Conservation (phyloP, 2,797 vertebrate species). For the Gallirallus australis region DNA sequence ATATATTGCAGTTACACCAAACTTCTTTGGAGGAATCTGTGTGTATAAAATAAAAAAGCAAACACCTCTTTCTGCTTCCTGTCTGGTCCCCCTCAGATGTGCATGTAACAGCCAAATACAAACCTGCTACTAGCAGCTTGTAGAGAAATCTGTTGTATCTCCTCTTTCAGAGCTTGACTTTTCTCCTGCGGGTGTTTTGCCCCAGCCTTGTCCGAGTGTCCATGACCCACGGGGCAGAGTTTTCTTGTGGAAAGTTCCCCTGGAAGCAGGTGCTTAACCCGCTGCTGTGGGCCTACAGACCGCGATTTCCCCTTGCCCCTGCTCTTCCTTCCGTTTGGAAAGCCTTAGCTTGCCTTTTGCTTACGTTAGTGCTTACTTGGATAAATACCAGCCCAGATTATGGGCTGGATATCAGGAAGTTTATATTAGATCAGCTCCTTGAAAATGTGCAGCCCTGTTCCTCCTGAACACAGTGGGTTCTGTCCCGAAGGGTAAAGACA, state of each 20-base stretch:
- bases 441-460: neutral
- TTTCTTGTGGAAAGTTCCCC: neutral
- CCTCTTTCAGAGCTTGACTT: neutral
- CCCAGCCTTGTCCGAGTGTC: neutral
- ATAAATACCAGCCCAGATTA: neutral
- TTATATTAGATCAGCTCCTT: neutral
- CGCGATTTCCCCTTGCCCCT: rapidly evolving
- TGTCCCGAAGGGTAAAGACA: neutral
- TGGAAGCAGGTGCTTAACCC: neutral
- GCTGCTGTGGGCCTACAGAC: neutral
- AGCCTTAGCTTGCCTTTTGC: neutral
- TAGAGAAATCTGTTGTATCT: neutral
- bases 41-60: neutral
- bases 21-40: neutral
- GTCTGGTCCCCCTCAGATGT: neutral
- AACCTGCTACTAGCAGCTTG: neutral
- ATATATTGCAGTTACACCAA: neutral
- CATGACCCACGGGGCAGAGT: neutral
- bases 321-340: neutral
- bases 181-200: neutral
- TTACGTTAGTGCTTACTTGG: neutral
- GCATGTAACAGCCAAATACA: neutral
- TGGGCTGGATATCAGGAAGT: neutral
- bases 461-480: neutral
- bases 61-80: neutral